Base-by-base conservation (phyloP, 2,888 invertebrate species). In the Sclerodermus sp. region DNA sequence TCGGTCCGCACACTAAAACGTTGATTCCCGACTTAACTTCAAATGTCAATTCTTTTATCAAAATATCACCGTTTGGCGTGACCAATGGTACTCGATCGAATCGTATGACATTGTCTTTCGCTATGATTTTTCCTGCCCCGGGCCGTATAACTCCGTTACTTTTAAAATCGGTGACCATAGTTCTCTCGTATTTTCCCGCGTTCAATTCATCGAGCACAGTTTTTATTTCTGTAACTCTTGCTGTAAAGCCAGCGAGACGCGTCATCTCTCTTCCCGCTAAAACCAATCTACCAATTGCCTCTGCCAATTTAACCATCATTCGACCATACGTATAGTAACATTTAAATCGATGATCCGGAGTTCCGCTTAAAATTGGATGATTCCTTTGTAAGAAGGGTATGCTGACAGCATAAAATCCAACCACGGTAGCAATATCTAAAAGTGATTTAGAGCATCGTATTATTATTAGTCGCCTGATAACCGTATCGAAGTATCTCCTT, bases 1-100 rank as follows among this genome's bases (percentile, higher is more conserved):
- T 99, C 1, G 98, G 98, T 0, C 98, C 98, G 76, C 96, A 97
- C 0, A 98, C 95, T n/a, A 98, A 79, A 0, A 98, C 96, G 81
- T 98, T 98, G 82, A 92, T 91, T 36, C 97, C 97, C 0, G 96
- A 95, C 62, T 87, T 87, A 46, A 95, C 96, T 84, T 96, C 94
- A 71, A 99, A 94, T 38, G 85, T 85, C 12, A 98, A 81, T 66
- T 94, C 93, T 66, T 89, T 87, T 32, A 98, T 87, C 36, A 99
- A 86, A 8, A 98, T 83, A 77, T 99, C 98, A 0, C 98, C 98
- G 72, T 97, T 98, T 1, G 99, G 99, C 1, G 99, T 99, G 17
- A 98, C 90, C 47, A 99, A 82, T 1, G 98, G 97, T 16, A 99
- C 98, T 53, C 85, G 82, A 55, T 96, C 92, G 80, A 99, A 97